phyloP scores from a whole-genome alignment of 2,888 invertebrate species.

The Drosophila subquinaria region DNA sequence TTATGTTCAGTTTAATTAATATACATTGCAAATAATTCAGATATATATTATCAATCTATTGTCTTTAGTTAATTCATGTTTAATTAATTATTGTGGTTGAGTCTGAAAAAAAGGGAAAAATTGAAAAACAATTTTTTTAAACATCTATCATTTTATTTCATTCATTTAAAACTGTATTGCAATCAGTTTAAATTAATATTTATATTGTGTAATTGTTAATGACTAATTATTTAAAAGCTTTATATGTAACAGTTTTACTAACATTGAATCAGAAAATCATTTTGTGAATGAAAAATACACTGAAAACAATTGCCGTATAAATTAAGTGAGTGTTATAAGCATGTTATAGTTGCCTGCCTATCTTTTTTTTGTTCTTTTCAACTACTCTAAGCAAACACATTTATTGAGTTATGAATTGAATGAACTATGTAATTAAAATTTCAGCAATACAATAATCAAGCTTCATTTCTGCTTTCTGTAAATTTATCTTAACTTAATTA shows the following conservation, averaged over 20 bases:
- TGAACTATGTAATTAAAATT: not conserved
- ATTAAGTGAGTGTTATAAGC: no score
- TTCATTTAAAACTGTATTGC: not conserved
- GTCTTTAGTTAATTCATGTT: not conserved
- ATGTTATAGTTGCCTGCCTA: no score
- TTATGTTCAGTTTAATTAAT: conserved; percentile 3
- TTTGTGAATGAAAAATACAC: not conserved
- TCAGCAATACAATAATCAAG: not conserved
- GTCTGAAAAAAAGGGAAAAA: not conserved
- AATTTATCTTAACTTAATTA: conserved; percentile 4
- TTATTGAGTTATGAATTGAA: not conserved
- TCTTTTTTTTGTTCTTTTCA: not conserved
- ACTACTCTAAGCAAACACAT: not conserved
- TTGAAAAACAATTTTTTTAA: not conserved
- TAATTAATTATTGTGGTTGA: not conserved
- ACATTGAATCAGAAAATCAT: not conserved
- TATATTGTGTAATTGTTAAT: not conserved
- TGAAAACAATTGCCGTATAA: not conserved
- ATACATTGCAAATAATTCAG: not conserved
- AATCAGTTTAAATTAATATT: not conserved
- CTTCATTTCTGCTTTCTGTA: not conserved
- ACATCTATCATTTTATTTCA: not conserved
- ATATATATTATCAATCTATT: not conserved
- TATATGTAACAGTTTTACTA: not conserved
- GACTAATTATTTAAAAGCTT: not conserved